A percentile compares a stretch with the other conserved stretches of the same genome.
Evolutionary conservation across 2,797 vertebrate genomes (phyloP).

Genomic region (Sarcoramphus papa): DNA sequence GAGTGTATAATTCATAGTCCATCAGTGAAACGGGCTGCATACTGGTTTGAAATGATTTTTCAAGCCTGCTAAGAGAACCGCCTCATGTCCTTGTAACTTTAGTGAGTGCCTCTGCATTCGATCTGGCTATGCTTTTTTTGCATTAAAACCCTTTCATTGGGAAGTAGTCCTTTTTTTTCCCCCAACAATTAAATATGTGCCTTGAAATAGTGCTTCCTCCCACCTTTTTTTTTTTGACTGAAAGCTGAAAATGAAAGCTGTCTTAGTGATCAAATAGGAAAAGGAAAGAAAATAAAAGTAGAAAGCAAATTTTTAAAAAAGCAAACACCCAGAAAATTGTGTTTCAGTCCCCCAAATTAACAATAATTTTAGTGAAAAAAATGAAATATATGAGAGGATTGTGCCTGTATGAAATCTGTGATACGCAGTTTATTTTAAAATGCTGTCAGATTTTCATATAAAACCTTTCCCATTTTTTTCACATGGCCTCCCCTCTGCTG

Average conservation of each 20-base stretch:
- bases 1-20: not conserved
- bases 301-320: not conserved
- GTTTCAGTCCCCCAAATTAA: not conserved
- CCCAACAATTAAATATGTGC: not conserved
- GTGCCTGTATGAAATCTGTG: not conserved
- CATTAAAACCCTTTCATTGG: not conserved
- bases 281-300: not conserved
- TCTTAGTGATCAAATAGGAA: not conserved
- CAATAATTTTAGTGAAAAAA: not conserved
- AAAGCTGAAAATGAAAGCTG: not conserved
- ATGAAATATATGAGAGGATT: accelerated
- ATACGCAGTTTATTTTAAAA: not conserved
- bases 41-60: not conserved
- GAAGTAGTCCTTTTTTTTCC: not conserved
- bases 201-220: not conserved
- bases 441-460: not conserved
- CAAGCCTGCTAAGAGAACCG: not conserved
- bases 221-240: not conserved
- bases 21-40: not conserved
- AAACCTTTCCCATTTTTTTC: not conserved
- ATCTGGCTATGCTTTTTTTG: not conserved
- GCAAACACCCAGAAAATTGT: not conserved
- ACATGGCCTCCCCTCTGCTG: not conserved
- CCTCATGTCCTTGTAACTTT: not conserved
- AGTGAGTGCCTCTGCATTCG: not conserved